phyloP scores from a whole-genome alignment of 2,113 vertebrate species.

The Pedetes capensis region DNA sequence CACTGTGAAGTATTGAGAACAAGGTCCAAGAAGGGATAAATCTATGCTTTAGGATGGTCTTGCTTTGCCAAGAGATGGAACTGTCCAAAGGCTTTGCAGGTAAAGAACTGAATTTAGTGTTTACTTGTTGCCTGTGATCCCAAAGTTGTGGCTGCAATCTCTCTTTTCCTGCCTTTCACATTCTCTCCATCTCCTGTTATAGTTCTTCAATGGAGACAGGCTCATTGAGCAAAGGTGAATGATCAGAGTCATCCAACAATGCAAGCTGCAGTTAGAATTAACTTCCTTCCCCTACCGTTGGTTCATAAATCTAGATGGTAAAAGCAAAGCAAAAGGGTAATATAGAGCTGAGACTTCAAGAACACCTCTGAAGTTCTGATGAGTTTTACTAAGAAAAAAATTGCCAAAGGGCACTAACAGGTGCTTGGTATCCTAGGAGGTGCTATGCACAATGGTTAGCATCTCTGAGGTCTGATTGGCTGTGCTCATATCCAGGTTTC shows the following conservation, averaged over 20 bases:
- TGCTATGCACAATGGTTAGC: not conserved
- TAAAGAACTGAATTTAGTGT: conserved; percentile 57
- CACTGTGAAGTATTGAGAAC: not conserved
- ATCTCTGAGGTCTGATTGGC: not conserved
- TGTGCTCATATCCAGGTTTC: not conserved
- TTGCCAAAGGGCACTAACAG: not conserved
- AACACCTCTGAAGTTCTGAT: not conserved
- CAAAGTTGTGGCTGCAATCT: conserved; percentile 55
- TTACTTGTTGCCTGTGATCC: conserved; percentile 64
- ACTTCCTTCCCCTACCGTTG: conserved; percentile 24
- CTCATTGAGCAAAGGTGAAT: conserved; percentile 51
- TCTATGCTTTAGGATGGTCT: conserved; percentile 62
- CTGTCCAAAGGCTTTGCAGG: conserved; percentile 35
- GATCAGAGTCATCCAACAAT: conserved; percentile 20
- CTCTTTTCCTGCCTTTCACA: conserved; percentile 59
- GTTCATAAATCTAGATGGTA: conserved; percentile 53
- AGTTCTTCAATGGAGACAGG: conserved; percentile 53
- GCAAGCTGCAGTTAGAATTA: conserved; percentile 28
- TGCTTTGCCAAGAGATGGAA: conserved; percentile 71
- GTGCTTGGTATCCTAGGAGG: not conserved
- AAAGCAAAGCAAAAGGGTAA: conserved; percentile 6
- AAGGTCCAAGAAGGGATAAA: conserved; percentile 65
- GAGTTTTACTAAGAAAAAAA: conserved; percentile 18
- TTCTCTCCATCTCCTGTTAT: conserved; percentile 50
- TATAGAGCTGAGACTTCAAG: not conserved